Base-by-base conservation (phyloP, 2,113 vertebrate genomes). In the Neogobius melanostomus region DNA sequence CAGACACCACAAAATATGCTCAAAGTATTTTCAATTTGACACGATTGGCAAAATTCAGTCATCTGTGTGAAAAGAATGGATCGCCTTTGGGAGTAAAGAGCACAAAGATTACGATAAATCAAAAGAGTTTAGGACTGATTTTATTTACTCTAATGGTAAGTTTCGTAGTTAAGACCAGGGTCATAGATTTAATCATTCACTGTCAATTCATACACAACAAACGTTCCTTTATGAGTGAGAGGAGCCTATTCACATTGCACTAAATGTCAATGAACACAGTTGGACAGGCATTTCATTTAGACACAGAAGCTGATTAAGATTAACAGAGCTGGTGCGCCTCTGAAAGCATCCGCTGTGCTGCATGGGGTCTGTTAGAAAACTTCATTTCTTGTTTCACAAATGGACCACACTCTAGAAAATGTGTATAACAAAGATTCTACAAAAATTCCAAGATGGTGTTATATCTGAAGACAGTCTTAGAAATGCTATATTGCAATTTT, bases 201-300 rank as follows among this genome's bases (percentile, higher is more conserved):
- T 21, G 36, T 7, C 47, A 66, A 2, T 50, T 74, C 47, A 57
- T 46, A 46, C 47, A 6, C 36, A 74, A 72, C 62, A 61, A 43
- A 61, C 61, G 60, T 7, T 8, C 64, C 62, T 67, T 4, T 75
- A 71, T 64, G 10, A 43, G 54, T 75, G 64, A 53, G 76, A 74
- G 49, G 15, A 48, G 71, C 71, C 16, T 69, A 56, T 2, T 63
- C 43, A 74, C 6, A 11, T 54, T 54, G 51, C 50, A 69, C 74
- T 57, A 44, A 70, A 66, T 77, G 64, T 17, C 44, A 48, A 42
- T 53, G 48, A 56, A 56, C 52, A 66, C 36, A 14, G 17, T 28
- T 60, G 16, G 36, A 62, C 9, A 50, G 61, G 45, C 50, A 1
- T 1, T 73, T 78, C 15, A 61, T 79, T 65, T 16, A 49, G 9